Conservation (phyloP, 2,888 invertebrate species). For the Cataglyphis altisquamis region DNA sequence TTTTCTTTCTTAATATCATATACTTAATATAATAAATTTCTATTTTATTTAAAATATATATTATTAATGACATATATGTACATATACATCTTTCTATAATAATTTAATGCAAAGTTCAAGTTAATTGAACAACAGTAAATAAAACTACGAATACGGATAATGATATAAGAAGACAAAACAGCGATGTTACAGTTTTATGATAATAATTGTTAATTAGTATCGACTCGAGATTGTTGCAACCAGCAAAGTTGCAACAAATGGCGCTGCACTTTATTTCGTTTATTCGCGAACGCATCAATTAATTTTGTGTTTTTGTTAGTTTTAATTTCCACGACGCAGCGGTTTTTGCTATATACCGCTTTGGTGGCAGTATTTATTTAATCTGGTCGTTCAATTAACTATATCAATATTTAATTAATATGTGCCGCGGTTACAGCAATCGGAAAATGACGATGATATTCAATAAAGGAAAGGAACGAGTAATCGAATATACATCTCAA, state of each 20-base stretch:
- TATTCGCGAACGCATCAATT: constrained; percentile 44
- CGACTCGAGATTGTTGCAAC: constrained; percentile 7
- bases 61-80: not conserved
- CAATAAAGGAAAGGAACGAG: constrained; percentile 11
- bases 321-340: constrained; percentile 30
- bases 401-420: constrained; percentile 57
- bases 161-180: constrained; percentile 21
- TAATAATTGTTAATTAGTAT: constrained; percentile 35
- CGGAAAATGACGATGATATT: constrained; percentile 42
- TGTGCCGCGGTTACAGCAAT: constrained; percentile 32
- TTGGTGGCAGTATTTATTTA: constrained; percentile 44
- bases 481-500: constrained; percentile 16
- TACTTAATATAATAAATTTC: not conserved
- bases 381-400: constrained; percentile 47
- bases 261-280: constrained; percentile 31
- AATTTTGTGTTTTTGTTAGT: constrained; percentile 54
- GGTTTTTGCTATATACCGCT: not conserved
- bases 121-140: not conserved
- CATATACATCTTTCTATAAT: not conserved
- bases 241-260: constrained; percentile 11
- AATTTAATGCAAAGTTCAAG: not conserved
- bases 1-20: not conserved
- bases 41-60: not conserved
- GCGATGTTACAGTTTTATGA: not conserved
- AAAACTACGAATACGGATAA: not conserved